Evolutionary conservation across 2,888 invertebrate species (phyloP).

Genomic region (Phorcus lineatus): DNA sequence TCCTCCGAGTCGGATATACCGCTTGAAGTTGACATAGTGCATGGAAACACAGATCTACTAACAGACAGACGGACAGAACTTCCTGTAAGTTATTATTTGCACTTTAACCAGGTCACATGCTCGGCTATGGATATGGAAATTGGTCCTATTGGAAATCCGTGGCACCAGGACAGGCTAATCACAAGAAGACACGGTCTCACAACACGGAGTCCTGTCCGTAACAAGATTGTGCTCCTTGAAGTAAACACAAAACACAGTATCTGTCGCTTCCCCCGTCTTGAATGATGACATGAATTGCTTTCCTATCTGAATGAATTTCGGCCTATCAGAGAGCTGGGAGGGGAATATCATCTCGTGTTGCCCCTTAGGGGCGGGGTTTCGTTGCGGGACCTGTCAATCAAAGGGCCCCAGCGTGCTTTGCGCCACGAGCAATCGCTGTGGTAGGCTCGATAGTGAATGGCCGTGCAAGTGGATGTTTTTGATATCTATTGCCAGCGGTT

Average conservation of each 20-base stretch:
- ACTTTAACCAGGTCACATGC: constrained; percentile 5
- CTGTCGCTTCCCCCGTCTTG: neutral
- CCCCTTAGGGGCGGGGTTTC: constrained; percentile 33
- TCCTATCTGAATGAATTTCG: constrained; percentile 9
- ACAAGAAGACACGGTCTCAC: no score
- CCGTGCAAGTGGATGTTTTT: constrained; percentile 48
- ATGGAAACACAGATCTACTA: neutral
- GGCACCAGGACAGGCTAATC: no score
- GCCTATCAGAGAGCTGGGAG: constrained; percentile 27
- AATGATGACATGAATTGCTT: constrained; percentile 16
- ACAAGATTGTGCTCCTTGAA: neutral
- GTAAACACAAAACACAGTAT: constrained; percentile 20
- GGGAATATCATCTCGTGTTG: neutral
- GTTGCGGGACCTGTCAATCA: constrained; percentile 13
- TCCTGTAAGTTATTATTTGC: neutral
- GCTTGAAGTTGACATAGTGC: constrained; percentile 49
- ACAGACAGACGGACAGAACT: constrained; percentile 6
- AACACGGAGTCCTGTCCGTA: no score
- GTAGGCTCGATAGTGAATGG: constrained; percentile 40
- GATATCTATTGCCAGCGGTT: constrained; percentile 53
- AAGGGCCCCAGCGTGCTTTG: constrained; percentile 36
- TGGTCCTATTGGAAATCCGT: no score
- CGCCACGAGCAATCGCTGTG: constrained; percentile 12
- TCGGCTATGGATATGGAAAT: no score
- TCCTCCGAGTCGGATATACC: constrained; percentile 46